These are phyloP conservation scores for Aleiodes leptofemur DNA, from an alignment of 2,888 invertebrate genomes.

Conservation along the genomic window DNA sequence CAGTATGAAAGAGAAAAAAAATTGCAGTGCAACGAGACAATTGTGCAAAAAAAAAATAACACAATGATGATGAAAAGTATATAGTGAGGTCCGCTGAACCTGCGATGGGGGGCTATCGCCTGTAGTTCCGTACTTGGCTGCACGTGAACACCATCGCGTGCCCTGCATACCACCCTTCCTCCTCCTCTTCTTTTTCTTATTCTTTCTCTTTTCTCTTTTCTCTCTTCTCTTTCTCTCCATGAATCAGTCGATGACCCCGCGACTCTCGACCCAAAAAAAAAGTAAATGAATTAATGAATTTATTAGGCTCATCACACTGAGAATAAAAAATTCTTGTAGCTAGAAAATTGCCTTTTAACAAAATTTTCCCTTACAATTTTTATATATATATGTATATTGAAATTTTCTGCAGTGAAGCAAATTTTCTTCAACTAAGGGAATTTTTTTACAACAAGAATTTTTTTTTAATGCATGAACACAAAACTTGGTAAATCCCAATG, in stretches of 20 bases:
- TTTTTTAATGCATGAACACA: too few relatives aligned
- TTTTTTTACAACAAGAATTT: too few relatives aligned
- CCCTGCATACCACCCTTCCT: constrained; percentile 65
- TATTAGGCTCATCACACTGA: too few relatives aligned
- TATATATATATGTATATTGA: too few relatives aligned
- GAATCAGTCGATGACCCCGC: constrained; percentile 35
- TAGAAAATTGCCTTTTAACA: too few relatives aligned
- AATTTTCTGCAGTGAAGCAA: too few relatives aligned
- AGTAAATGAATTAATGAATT: too few relatives aligned
- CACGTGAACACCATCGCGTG: constrained; percentile 70
- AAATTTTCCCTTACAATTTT: too few relatives aligned
- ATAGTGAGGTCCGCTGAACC: constrained; percentile 69
- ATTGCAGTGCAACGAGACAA: constrained; percentile 6
- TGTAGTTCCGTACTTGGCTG: constrained; percentile 64
- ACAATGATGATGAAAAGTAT: constrained; percentile 10
- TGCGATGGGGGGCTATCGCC: constrained; percentile 69
- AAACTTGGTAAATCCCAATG: too few relatives aligned
- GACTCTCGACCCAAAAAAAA: constrained; percentile 42
- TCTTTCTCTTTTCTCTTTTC: constrained; percentile 43
- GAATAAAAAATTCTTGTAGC: too few relatives aligned
- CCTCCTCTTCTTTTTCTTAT: constrained; percentile 48
- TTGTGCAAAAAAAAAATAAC: background rate
- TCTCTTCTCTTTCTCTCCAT: constrained; percentile 43
- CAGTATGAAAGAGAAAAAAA: background rate
- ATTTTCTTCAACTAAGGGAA: too few relatives aligned